Base-by-base conservation (phyloP, 2,113 vertebrate genomes). In the Thalassoma bifasciatum region DNA sequence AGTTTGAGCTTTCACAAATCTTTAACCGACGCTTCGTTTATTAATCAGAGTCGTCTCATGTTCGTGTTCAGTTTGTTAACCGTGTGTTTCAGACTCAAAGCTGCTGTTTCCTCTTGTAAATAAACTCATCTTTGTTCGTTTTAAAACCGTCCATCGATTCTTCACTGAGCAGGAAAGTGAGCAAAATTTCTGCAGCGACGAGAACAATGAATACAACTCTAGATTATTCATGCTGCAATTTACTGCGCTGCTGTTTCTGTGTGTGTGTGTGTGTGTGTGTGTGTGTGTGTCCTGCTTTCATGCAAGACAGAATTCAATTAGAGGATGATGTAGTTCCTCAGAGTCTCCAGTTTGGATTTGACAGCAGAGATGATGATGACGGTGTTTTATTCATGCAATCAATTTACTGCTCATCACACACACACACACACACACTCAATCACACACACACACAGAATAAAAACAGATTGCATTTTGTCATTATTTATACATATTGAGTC, bases 241-340 rank as follows among this genome's bases (percentile, higher is more conserved):
- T 79, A 51, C 67, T 72, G 77, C 77, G 72, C 63, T 19, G 38
- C 40, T 75, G 81, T 79, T 26, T 51, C 21, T 47, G 50, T 10
- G 59, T 56, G 47, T 26, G 47, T 62, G 59, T 63, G 60, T 49
- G 40, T 37, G 63, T 23, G 63, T 46, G 47, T 42, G 66, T 58
- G 46, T 21, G 59, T 26, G 67, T 71, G 74, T 63, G 53, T 63
- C 24, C 26, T 56, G 60, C 69, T 46, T 73, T 76, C 76, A 79
- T 66, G 83, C 51, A 30, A 30, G 30, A 30, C 30, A 79, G 42
- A 79, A 79, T 79, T 85, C 72, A 79, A 85, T 85, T 85, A 79
- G 68, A 13, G 53, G 52, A 65, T 69, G 75, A 85, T 82, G 72
- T 79, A 40, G 67, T 34, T 82, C 57, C 69, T 26, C 62, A n/a